phyloP scores from a whole-genome alignment of 1,140 invertebrate species.

The Zelostemma sp. region DNA sequence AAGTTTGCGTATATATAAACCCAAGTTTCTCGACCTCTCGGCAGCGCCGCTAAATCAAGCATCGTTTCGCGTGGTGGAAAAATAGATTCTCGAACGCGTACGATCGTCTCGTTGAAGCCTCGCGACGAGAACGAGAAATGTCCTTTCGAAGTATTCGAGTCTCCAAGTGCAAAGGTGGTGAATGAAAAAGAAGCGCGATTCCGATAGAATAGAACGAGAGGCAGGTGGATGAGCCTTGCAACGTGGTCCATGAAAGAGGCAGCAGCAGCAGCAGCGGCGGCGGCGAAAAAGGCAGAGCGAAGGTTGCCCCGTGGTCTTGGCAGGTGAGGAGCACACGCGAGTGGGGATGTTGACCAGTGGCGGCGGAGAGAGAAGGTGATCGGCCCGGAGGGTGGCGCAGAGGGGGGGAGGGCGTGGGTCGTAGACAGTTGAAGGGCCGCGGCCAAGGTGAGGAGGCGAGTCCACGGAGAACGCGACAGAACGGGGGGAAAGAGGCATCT shows the following conservation, averaged over 20 bases:
- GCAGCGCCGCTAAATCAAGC: too few species aligned
- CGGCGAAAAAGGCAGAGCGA: constrained; percentile 41
- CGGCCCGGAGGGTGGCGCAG: constrained; percentile 39
- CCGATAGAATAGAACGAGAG: too few species aligned
- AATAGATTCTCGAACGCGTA: too few species aligned
- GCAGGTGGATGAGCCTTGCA: not conserved
- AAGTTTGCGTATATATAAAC: constrained; percentile 3
- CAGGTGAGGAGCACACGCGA: constrained; percentile 27
- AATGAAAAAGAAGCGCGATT: too few species aligned
- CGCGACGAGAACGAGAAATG: too few species aligned
- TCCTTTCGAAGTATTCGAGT: too few species aligned
- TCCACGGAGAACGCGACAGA: constrained; percentile 38
- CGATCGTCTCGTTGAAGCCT: too few species aligned
- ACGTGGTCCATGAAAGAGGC: constrained; percentile 27
- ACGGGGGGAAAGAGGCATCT: constrained; percentile 17
- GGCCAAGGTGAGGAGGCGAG: constrained; percentile 48
- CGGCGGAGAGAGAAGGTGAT: constrained; percentile 43
- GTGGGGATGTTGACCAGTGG: constrained; percentile 45
- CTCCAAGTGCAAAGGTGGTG: too few species aligned
- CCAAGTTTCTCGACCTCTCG: constrained; percentile 1
- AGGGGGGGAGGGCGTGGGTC: constrained; percentile 44
- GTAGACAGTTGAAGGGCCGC: constrained; percentile 54
- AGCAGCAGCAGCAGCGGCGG: too few species aligned
- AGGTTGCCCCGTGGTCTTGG: constrained; percentile 42
- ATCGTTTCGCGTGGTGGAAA: too few species aligned